Base-by-base conservation (phyloP, 2,113 vertebrate species). In the Macquaria australasica region DNA sequence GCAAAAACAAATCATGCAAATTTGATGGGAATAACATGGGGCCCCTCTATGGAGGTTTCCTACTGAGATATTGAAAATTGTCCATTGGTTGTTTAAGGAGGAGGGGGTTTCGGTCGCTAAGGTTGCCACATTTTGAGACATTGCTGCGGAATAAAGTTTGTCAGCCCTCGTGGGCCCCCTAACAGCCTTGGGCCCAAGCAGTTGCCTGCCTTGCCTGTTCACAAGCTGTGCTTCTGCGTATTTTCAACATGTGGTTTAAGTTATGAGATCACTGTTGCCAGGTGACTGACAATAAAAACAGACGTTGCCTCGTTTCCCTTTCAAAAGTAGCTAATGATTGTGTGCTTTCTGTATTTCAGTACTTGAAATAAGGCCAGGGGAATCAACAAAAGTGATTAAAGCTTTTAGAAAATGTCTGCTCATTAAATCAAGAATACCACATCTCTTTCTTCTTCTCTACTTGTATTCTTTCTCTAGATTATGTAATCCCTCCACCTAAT, bases 181-280 rank as follows among this genome's bases (percentile, higher is more conserved):
- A 31, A 31, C 28, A 31, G 28, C 28, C 28, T 31, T 31, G 28
- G 28, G 28, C 2, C 28, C 28, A 31, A 31, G 28, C 28, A 31
- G 28, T 31, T 31, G 28, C 1, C 23, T 73, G 59, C 41, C 5
- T 48, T 31, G 28, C 28, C 28, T 31, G 28, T 31, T 31, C 28
- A 31, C 28, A 31, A 31, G 28, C 28, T 31, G 28, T 2, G 28
- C 28, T 31, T 31, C 28, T 31, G 2, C 28, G 3, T 72, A 62
- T 28, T 58, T 64, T n/a, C 16, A 25, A n/a, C 34, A 28, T 55
- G 39, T 23, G 10, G 3, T 55, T 60, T 18, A 25, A 51, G n/a
- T 34, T 5, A 15, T 28, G 16, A 72, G 12, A 70, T 67, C 39
- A 14, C 31, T 18, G 60, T 76, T 75, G 74, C 64, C 58, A 81